Percentiles rank a stretch among this genome's conserved stretches.
These are phyloP conservation scores for Eriosoma lanigerum DNA, from an alignment of 1,140 invertebrate genomes.

Conservation along the genomic window DNA sequence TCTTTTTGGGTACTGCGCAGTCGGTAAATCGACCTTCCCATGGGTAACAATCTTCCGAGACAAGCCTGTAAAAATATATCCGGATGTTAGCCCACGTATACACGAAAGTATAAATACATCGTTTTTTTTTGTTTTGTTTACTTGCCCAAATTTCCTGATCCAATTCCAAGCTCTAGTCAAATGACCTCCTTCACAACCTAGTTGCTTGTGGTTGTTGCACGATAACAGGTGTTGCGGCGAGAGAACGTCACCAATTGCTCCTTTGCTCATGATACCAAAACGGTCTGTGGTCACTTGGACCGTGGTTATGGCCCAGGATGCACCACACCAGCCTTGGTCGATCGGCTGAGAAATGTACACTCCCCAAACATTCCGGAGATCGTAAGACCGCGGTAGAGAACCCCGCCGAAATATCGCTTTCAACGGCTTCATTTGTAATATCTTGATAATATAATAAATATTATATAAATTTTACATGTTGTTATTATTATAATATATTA, in stretches of 20 bases:
- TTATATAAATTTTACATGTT: too few relatives aligned
- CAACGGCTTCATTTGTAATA: slow-evolving; percentile 71
- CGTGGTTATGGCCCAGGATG: slow-evolving; percentile 91
- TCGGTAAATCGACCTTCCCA: slow-evolving; percentile 66
- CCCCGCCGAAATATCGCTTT: slow-evolving; percentile 64
- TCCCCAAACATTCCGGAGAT: slow-evolving; percentile 74
- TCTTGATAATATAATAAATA: slow-evolving; percentile 59
- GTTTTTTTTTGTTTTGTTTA: too few relatives aligned
- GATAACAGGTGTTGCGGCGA: slow-evolving; percentile 84
- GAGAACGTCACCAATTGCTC: slow-evolving; percentile 68
- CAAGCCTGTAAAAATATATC: slow-evolving; percentile 63
- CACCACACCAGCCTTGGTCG: slow-evolving; percentile 88
- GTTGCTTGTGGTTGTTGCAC: slow-evolving; percentile 75
- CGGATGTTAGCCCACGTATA: not conserved
- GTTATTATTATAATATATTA: too few relatives aligned
- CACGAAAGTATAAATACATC: not conserved
- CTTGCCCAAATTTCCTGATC: slow-evolving; percentile 78
- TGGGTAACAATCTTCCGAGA: slow-evolving; percentile 80
- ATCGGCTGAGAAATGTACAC: slow-evolving; percentile 69
- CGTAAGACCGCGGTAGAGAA: slow-evolving; percentile 69
- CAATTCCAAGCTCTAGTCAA: slow-evolving; percentile 90
- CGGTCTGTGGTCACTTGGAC: slow-evolving; percentile 77
- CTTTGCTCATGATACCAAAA: slow-evolving; percentile 79
- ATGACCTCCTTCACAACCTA: slow-evolving; percentile 83
- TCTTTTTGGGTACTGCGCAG: slow-evolving; percentile 64